Base-by-base conservation (phyloP, 2,113 vertebrate genomes). In the Sorex araneus region DNA sequence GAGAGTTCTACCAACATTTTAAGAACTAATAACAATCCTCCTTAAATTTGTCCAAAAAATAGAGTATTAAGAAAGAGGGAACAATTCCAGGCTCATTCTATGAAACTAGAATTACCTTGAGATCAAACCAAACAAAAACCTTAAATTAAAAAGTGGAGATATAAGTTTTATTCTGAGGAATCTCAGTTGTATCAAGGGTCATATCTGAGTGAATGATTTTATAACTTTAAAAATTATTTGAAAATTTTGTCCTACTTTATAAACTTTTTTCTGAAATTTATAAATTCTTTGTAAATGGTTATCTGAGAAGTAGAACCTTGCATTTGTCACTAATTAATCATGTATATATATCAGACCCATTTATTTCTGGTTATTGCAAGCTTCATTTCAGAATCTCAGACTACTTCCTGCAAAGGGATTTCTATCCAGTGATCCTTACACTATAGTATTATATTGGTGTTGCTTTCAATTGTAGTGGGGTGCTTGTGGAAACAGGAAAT, bases 401-500 rank as follows among this genome's bases (percentile, higher is more conserved):
- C 7, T n/a, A 2, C 11, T 60, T 27, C 40, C 40, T 73, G 27
- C 19, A 12, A 5, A 50, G 8, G 11, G 57, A 12, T 77, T 85
- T 81, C 25, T 50, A 15, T 40, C 45, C 54, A 80, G 54, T 89
- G 40, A 60, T 66, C 27, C 45, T 57, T 87, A 32, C 47, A 23
- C 28, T 7, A 0, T 57, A 36, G 27, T 12, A 23, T 8, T 80
- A 32, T 34, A 5, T 5, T 75, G 32, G 10, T 70, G 21, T 30
- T 67, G 18, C 27, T 84, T 81, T 73, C 67, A 69, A 18, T 82
- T 94, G 81, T 36, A 73, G 19, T 45, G 32, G 19, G 19, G 66
- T 89, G 60, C 78, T 94, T 76, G 87, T 2, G 2, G 95, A 95
- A 13, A 47, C 87, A 87, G 2, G 67, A 83, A 84, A 71, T 92